phyloP scores from a whole-genome alignment of 2,113 vertebrate species.

The Leptosomus discolor region DNA sequence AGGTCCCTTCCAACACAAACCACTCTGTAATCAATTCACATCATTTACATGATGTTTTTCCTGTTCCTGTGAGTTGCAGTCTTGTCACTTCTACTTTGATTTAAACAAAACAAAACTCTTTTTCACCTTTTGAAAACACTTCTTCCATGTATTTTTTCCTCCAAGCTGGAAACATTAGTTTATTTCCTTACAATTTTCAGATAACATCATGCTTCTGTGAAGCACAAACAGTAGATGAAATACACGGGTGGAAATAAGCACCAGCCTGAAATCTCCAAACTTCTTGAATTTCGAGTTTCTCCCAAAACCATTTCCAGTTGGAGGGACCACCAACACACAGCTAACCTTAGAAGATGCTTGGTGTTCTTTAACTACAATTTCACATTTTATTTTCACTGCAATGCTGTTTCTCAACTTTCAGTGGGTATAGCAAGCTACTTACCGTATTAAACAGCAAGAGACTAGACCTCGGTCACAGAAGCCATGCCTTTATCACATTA shows the following conservation, averaged over 20 bases:
- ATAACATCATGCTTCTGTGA: not conserved
- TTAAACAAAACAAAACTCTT: not conserved
- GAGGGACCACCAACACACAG: not conserved
- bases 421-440: not conserved
- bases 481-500: not conserved
- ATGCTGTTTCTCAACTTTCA: not conserved
- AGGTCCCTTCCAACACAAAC: too few relatives aligned
- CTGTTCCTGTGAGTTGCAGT: not conserved
- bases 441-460: not conserved
- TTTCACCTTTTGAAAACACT: not conserved
- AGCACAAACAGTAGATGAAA: not conserved
- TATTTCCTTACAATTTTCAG: not conserved
- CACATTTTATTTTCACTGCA: not conserved
- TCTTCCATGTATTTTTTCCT: not conserved
- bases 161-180: not conserved
- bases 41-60: accelerated
- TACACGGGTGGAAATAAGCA: not conserved
- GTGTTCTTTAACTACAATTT: not conserved
- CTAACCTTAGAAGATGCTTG: too few relatives aligned
- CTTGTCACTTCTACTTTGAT: not conserved
- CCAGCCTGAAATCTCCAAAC: not conserved
- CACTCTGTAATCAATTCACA: not conserved
- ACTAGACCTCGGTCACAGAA: accelerated
- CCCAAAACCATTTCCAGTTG: accelerated
- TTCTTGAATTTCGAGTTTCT: not conserved